These are phyloP conservation scores for Drosophila gaucha DNA, from an alignment of 2,888 invertebrate species.

Conservation along the genomic window DNA sequence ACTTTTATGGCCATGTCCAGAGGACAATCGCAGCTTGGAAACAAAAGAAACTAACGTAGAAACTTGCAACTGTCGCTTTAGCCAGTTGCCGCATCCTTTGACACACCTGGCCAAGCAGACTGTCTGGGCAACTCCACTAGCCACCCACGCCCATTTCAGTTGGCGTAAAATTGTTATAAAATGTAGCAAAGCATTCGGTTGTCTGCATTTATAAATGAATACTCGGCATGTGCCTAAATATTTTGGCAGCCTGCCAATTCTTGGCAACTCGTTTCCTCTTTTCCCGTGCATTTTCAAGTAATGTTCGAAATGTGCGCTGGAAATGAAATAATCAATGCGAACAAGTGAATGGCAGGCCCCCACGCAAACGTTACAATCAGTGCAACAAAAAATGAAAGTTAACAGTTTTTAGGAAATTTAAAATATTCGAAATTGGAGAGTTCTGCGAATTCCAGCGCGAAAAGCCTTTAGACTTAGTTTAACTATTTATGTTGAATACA, in stretches of 20 bases:
- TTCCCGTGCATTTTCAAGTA: constrained; percentile 36
- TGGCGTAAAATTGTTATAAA: constrained; percentile 23
- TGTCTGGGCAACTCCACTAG: neutral
- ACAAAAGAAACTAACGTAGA: constrained; percentile 43
- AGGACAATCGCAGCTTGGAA: constrained; percentile 32
- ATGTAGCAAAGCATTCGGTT: constrained; percentile 18
- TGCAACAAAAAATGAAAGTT: neutral
- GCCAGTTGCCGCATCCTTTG: constrained; percentile 2
- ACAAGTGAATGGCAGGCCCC: constrained; percentile 28
- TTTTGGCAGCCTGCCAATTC: constrained; percentile 53
- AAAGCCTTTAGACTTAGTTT: no score
- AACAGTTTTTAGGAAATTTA: neutral
- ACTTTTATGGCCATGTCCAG: constrained; percentile 56
- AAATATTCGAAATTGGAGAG: no score
- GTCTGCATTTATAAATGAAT: constrained; percentile 58
- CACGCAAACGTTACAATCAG: neutral
- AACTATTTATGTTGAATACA: no score
- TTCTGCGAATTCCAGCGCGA: no score
- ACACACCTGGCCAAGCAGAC: constrained; percentile 5
- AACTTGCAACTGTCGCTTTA: constrained; percentile 18
- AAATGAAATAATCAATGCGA: constrained; percentile 63
- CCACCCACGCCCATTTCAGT: constrained; percentile 26
- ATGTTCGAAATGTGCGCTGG: constrained; percentile 25
- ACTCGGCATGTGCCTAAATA: constrained; percentile 30
- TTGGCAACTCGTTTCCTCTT: constrained; percentile 3